A percentile compares a stretch with the other conserved stretches of the same genome.
These are phyloP conservation scores for Drosophila sp. DNA, from an alignment of 1,140 invertebrate genomes.

Conservation along the genomic window DNA sequence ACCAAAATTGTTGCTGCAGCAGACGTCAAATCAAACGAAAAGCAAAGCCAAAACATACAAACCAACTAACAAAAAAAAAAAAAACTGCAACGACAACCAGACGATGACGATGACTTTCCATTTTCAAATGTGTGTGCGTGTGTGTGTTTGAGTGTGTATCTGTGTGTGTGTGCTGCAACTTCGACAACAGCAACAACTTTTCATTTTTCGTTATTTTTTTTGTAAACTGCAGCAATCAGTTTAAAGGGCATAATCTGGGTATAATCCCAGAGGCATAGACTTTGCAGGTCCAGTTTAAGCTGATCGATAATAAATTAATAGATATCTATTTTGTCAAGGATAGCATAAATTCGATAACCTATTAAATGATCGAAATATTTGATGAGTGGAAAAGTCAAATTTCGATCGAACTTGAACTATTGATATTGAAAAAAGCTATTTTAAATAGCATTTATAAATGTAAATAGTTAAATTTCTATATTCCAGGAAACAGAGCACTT, in stretches of 20 bases:
- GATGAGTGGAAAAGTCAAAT: too few relatives aligned
- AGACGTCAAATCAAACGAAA: slow-evolving; percentile 42
- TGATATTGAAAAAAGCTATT: too few relatives aligned
- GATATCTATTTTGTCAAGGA: too few relatives aligned
- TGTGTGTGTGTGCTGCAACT: slow-evolving; percentile 45
- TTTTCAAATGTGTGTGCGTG: slow-evolving; percentile 65
- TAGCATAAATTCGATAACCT: too few relatives aligned
- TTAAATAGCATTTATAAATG: too few relatives aligned
- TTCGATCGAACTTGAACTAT: too few relatives aligned
- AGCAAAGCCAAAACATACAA: slow-evolving; percentile 19
- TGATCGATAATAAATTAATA: too few relatives aligned
- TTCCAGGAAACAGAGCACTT: too few relatives aligned
- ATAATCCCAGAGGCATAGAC: not conserved
- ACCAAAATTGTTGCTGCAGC: slow-evolving; percentile 44
- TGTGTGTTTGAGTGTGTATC: slow-evolving; percentile 28
- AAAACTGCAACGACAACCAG: slow-evolving; percentile 62
- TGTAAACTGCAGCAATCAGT: slow-evolving; percentile 41
- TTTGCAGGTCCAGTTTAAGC: not conserved
- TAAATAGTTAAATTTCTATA: too few relatives aligned
- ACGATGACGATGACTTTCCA: slow-evolving; percentile 66
- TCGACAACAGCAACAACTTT: slow-evolving; percentile 70
- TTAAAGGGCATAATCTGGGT: slow-evolving; percentile 35
- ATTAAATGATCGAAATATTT: too few relatives aligned
- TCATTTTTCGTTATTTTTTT: slow-evolving; percentile 45
- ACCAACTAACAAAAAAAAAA: slow-evolving; percentile 13